Evolutionary conservation across 23 tunicate species (phyloP).

Genomic region (Phallusia fumigata): DNA sequence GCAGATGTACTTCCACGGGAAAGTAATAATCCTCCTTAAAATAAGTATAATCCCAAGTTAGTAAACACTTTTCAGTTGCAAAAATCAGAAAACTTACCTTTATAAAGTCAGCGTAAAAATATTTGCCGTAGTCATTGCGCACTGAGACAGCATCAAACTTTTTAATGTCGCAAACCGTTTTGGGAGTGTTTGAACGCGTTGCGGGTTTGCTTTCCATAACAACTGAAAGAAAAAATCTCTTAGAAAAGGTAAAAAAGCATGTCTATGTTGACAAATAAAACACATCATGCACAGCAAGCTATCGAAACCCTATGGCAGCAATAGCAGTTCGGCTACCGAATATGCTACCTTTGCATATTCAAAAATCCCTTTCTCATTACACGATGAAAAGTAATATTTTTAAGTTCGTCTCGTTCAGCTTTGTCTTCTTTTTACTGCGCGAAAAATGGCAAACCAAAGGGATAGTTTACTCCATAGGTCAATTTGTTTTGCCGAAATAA

Average conservation of each 20-base stretch:
- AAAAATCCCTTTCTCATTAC: too few species aligned
- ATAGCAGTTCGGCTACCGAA: too few species aligned
- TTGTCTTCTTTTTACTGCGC: too few species aligned
- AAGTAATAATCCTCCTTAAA: constrained; percentile 57
- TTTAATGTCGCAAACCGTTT: constrained; percentile 46
- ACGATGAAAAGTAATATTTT: too few species aligned
- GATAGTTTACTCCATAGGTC: too few species aligned
- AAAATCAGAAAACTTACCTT: constrained; percentile 22
- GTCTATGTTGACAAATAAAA: background rate
- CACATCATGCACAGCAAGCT: background rate
- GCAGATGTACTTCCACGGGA: constrained; percentile 18
- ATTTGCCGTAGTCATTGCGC: constrained; percentile 29
- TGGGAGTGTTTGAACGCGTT: background rate
- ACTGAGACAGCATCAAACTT: constrained; percentile 53
- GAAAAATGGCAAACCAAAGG: too few species aligned
- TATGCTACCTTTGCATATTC: too few species aligned
- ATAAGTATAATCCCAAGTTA: background rate
- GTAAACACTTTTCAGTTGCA: background rate
- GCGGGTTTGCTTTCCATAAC: background rate
- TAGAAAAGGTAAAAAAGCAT: background rate
- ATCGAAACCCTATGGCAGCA: background rate
- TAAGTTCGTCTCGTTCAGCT: too few species aligned
- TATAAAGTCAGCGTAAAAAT: constrained; percentile 42
- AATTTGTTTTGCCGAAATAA: too few species aligned
- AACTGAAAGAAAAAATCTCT: background rate